Evolutionary conservation across 2,113 vertebrate species (phyloP), one percentile per base, ranked within the genome.

Genomic region (Dasyprocta punctata): DNA sequence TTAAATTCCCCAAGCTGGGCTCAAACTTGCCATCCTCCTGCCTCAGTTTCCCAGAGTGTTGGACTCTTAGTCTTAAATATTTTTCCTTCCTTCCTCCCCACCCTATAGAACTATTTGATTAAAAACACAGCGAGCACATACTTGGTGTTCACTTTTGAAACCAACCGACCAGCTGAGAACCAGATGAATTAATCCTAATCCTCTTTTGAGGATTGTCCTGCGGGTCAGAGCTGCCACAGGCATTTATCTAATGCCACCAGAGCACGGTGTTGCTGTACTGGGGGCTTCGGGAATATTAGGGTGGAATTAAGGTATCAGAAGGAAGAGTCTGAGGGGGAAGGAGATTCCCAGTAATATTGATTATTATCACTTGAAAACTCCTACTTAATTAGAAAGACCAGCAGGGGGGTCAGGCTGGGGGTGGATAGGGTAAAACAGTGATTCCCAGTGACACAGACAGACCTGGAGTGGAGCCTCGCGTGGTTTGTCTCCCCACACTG

Each of bases 401-500:
- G 19, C 1, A 0, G 33, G 41, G 10, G 33, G 41, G 10, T 54
- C 3, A 0, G 60, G 12, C 11, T 1, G 33, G 9, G 11, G 5
- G 5, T 13, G 9, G 58, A 14, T n/a, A 41, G 28, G 58, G 7
- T 38, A 47, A 7, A 5, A 17, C 2, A 0, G 0, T 44, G 0
- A 3, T 14, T 28, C 24, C 7, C 7, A 33, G 47, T 30, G 63
- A 38, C 77, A n/a, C 0, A 47, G 19, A 36, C 16, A 47, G 30
- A n/a, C 17, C 12, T 1, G 33, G n/a, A 12, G 17, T 8, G 0
- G 22, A 6, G 7, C 38, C 30, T 4, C 1, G 11, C 7, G 13
- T 19, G 26, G 22, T 3, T 49, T 47, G 13, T 47, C 7, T 47
- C 22, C 36, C 44, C 33, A 19, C 7, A 41, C 10, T 28, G n/a